Percentiles rank a stretch among this genome's conserved stretches.
These are phyloP conservation scores for Plagiodera versicolora DNA, from an alignment of 2,888 invertebrate species.

Conservation along the genomic window DNA sequence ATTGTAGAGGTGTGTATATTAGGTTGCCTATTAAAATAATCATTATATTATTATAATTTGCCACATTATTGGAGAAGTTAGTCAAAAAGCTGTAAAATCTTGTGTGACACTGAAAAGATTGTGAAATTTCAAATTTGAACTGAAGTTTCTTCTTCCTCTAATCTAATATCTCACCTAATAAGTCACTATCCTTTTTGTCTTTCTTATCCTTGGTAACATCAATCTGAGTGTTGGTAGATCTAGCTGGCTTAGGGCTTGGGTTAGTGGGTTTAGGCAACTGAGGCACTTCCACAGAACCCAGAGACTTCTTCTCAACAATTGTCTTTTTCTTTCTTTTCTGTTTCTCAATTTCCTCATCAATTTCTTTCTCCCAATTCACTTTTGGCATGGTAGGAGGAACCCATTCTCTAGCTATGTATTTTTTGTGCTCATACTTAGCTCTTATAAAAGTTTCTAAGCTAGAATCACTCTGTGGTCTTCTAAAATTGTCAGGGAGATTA, in stretches of 20 bases:
- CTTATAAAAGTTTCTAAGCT: slow-evolving; percentile 94
- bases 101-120: too few species aligned
- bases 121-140: too few species aligned
- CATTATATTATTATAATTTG: too few species aligned
- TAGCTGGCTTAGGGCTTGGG: slow-evolving; percentile 59
- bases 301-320: slow-evolving; percentile 51
- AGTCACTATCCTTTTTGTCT: slow-evolving; percentile 45
- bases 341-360: slow-evolving; percentile 62
- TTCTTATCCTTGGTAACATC: slow-evolving; percentile 38
- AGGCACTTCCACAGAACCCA: slow-evolving; percentile 56
- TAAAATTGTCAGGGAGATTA: slow-evolving; percentile 90
- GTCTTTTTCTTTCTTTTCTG: slow-evolving; percentile 82
- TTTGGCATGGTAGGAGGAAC: slow-evolving; percentile 84
- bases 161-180: slow-evolving; percentile 35
- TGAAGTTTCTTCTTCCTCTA: neutral
- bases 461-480: slow-evolving; percentile 92
- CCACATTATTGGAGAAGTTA: too few species aligned
- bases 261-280: slow-evolving; percentile 64
- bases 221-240: slow-evolving; percentile 38
- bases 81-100: too few species aligned
- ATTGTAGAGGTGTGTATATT: too few species aligned
- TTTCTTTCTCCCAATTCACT: slow-evolving; percentile 70
- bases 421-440: slow-evolving; percentile 98
- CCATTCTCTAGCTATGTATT: slow-evolving; percentile 98
- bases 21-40: too few species aligned